Base-by-base conservation (phyloP, 2,113 vertebrate species). In the Macrotus californicus region DNA sequence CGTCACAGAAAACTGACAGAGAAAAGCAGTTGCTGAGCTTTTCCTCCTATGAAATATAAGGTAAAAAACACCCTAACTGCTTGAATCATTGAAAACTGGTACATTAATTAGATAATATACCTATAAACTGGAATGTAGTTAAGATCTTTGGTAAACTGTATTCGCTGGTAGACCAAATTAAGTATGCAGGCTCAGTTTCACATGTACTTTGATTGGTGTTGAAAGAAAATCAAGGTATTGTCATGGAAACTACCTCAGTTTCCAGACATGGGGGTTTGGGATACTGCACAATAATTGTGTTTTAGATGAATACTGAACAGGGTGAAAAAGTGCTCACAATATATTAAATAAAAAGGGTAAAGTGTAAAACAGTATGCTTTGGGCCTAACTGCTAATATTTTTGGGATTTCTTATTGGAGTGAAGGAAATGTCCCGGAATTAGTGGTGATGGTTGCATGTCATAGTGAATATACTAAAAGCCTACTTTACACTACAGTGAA, bases 261-360 rank as follows among this genome's bases (percentile, higher is more conserved):
- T 93, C 50, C 26, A 93, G n/a, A 52, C 48, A 64, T 61, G 26
- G 13, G 29, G 66, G 59, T 11, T 52, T 64, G 41, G 34, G 19
- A 90, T 76, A 36, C 16, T 89, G 48, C 6, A 76, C 11, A 54
- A 56, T 43, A 67, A 56, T n/a, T 15, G 3, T 39, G 56, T 66
- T 89, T 67, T 67, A 46, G 76, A 29, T 56, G 15, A 89, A 48
- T 56, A 59, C 67, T 89, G 56, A 67, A 84, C 48, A 77, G 59
- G 22, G 36, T 75, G 48, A 41, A 82, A 66, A 94, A 84, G 21
- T 29, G 34, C 19, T 89, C 56, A 75, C 24, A 76, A 76, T 34
- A 84, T 69, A 76, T n/a, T 87, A 87, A 67, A 39, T 56, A 54
- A 67, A 94, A 93, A 83, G 72, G 67, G 54, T 56, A 89, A 88